phyloP scores from a whole-genome alignment of 2,113 vertebrate species.

The Chroicocephalus ridibundus region DNA sequence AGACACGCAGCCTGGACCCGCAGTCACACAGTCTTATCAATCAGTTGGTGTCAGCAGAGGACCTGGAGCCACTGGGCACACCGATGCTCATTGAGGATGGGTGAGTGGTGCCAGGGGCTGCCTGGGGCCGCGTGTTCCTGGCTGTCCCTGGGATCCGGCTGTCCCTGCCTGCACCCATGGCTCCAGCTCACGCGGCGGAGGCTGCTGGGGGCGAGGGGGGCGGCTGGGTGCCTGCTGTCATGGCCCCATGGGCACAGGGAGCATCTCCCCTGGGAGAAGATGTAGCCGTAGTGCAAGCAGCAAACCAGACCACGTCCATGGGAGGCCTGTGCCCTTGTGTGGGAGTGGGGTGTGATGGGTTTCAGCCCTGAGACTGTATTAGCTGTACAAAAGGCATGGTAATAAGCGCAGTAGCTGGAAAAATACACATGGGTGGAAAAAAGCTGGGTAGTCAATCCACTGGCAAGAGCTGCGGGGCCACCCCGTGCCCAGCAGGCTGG shows the following conservation, averaged over 20 bases:
- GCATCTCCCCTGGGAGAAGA: fast-evolving
- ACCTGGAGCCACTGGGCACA: conserved; percentile 88
- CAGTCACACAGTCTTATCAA: conserved; percentile 92
- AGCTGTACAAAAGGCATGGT: too few relatives aligned
- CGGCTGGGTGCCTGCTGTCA: fast-evolving
- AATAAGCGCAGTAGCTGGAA: neutral
- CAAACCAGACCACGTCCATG: fast-evolving
- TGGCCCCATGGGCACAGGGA: fast-evolving
- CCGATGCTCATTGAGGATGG: conserved; percentile 98
- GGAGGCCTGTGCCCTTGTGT: neutral
- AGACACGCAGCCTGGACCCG: conserved; percentile 88
- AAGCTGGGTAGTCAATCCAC: neutral
- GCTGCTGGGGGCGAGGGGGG: fast-evolving
- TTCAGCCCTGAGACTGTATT: neutral
- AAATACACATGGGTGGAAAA: neutral
- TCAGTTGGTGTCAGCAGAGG: conserved; percentile 92
- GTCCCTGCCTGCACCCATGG: fast-evolving
- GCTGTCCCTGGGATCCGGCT: fast-evolving
- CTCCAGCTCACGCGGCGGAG: fast-evolving
- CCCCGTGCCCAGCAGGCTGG: neutral
- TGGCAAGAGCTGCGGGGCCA: neutral
- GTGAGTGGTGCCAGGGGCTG: conserved; percentile 70
- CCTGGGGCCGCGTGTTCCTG: neutral
- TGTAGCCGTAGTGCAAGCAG: fast-evolving
- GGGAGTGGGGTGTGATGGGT: neutral